Evolutionary conservation across 2,888 invertebrate species (phyloP).

Genomic region (Lasioglossum vierecki): DNA sequence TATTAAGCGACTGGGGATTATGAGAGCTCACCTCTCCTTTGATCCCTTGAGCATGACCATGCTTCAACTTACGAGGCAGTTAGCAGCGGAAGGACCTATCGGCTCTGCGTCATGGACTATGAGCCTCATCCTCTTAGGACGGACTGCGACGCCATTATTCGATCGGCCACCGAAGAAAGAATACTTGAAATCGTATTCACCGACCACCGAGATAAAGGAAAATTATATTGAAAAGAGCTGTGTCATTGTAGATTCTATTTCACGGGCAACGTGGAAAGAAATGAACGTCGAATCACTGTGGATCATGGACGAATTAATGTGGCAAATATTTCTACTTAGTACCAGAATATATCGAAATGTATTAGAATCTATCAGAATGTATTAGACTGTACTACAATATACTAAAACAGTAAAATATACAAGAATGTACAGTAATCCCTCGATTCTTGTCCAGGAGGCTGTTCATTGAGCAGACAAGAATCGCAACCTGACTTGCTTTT

Average conservation of each 20-base stretch:
- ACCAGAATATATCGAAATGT: too few species aligned
- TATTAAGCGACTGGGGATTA: slow-evolving; percentile 69
- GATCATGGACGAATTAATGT: neutral
- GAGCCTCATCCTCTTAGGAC: slow-evolving; percentile 56
- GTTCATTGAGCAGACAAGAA: too few species aligned
- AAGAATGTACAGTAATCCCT: too few species aligned
- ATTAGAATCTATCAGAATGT: too few species aligned
- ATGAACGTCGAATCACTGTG: neutral
- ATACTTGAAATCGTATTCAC: slow-evolving; percentile 53
- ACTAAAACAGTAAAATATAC: too few species aligned
- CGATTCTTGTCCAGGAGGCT: too few species aligned
- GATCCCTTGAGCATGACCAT: slow-evolving; percentile 70
- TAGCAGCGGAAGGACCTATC: slow-evolving; percentile 65
- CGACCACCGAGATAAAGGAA: slow-evolving; percentile 11
- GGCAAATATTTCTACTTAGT: neutral
- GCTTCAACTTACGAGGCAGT: slow-evolving; percentile 60
- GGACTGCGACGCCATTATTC: slow-evolving; percentile 52
- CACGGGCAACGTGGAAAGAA: neutral
- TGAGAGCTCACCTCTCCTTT: slow-evolving; percentile 61
- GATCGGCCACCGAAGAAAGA: slow-evolving; percentile 43
- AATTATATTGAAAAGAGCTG: slow-evolving; percentile 1
- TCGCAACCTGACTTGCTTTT: too few species aligned
- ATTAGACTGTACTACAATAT: too few species aligned
- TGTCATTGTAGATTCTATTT: slow-evolving; percentile 10
- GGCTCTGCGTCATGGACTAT: slow-evolving; percentile 59